Percentiles rank a stretch among this genome's conserved stretches.
These are phyloP conservation scores for Acanthurus leucopareius DNA, from an alignment of 2,797 vertebrate species.

Conservation along the genomic window DNA sequence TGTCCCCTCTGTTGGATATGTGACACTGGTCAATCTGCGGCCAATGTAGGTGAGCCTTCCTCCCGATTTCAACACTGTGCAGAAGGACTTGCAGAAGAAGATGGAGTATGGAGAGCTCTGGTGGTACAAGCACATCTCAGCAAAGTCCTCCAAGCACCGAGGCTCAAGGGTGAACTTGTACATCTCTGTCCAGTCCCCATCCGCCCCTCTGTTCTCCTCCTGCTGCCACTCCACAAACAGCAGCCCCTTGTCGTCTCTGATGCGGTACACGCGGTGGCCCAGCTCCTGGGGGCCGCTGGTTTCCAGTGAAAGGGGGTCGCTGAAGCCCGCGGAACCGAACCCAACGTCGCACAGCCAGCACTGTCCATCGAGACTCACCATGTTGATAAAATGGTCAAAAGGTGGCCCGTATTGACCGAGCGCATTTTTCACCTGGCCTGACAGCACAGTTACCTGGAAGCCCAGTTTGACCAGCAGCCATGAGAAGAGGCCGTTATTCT, in stretches of 20 bases:
- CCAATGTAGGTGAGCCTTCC: slow-evolving; percentile 83
- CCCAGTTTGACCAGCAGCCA: slow-evolving; percentile 84
- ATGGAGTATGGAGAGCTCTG: slow-evolving; percentile 84
- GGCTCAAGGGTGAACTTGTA: slow-evolving; percentile 85
- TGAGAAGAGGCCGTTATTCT: slow-evolving; percentile 85
- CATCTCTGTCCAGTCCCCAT: slow-evolving; percentile 68
- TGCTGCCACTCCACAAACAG: slow-evolving; percentile 76
- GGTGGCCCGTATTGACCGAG: slow-evolving; percentile 78
- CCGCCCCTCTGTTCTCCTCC: slow-evolving; percentile 44
- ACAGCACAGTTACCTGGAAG: slow-evolving; percentile 77
- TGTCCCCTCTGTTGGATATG: slow-evolving; percentile 52
- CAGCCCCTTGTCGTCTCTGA: slow-evolving; percentile 49
- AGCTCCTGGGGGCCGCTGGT: slow-evolving; percentile 71
- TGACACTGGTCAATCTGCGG: slow-evolving; percentile 71
- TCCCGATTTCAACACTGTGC: slow-evolving; percentile 72
- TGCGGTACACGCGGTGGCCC: slow-evolving; percentile 77
- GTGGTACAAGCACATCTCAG: slow-evolving; percentile 84
- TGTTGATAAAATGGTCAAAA: slow-evolving; percentile 80
- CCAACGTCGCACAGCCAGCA: slow-evolving; percentile 87
- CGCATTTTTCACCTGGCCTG: slow-evolving; percentile 76
- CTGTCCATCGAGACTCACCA: slow-evolving; percentile 76
- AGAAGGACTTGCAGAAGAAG: slow-evolving; percentile 86
- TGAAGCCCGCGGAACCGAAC: slow-evolving; percentile 71
- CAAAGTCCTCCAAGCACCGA: slow-evolving; percentile 76
- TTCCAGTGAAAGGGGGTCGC: slow-evolving; percentile 82